Conservation (phyloP, 2,113 vertebrate genomes). For the Malurus cyaneus region DNA sequence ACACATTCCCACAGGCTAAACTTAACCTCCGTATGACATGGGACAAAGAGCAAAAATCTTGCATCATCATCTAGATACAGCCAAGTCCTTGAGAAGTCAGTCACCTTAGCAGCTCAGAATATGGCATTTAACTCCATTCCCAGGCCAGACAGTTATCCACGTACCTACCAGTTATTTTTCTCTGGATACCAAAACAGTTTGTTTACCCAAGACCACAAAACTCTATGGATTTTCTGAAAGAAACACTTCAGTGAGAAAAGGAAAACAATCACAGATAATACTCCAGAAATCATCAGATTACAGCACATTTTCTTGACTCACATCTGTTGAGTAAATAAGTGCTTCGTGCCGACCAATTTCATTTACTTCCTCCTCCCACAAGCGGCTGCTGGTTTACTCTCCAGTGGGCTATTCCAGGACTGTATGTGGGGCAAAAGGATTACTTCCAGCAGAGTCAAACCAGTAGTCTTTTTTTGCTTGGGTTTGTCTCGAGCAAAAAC, state of each 20-base stretch:
- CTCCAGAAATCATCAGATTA: slow-evolving; percentile 60
- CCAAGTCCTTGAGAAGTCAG: not conserved
- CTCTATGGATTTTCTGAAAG: slow-evolving; percentile 14
- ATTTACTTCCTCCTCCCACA: not conserved
- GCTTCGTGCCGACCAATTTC: not conserved
- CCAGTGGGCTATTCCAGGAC: not conserved
- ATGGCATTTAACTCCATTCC: not conserved
- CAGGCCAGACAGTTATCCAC: not conserved
- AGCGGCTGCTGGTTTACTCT: not conserved
- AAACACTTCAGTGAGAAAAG: slow-evolving; percentile 20
- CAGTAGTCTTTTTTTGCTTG: accelerated
- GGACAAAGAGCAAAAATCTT: not conserved
- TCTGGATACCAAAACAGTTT: slow-evolving; percentile 1
- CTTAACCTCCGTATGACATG: not conserved
- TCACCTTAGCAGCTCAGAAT: not conserved
- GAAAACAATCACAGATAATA: slow-evolving; percentile 59
- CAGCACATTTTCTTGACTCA: slow-evolving; percentile 28
- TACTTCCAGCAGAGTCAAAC: not conserved
- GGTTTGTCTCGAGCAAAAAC: not conserved
- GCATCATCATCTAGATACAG: not conserved
- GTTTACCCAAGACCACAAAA: slow-evolving; percentile 42
- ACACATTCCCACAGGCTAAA: not conserved
- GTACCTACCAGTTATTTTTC: not conserved
- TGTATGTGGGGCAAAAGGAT: slow-evolving; percentile 47
- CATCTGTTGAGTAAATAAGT: slow-evolving; percentile 59